Evolutionary conservation across 2,888 invertebrate genomes (phyloP), one percentile per base, ranked within the genome.

Genomic region (Mantis religiosa): DNA sequence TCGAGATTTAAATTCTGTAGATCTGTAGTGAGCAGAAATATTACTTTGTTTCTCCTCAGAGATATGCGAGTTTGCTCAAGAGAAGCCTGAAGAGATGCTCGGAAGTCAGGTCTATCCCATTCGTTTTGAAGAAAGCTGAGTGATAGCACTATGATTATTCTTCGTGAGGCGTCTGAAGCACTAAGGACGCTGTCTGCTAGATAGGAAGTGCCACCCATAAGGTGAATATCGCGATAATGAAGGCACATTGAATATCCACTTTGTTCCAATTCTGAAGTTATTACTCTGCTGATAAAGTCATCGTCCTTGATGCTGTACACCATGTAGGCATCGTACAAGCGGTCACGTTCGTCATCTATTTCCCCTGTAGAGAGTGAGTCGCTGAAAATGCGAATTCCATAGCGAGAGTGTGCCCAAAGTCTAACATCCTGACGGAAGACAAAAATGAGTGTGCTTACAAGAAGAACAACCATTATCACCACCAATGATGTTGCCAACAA

Each of bases 291-390:
- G 93, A 96, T 94, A 94, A 96, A 94, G 94, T 96, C 93, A 94
- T 97, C 95, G 92, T 98, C 97, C 91, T 96, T 95, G 91, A 96
- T 95, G 93, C 97, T 97, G 94, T 98, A 98, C 90, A 97, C 96
- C 92, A 98, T 95, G 94, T 98, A 98, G 89, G 97, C 97, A 93
- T 98, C 95, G 94, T 97, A 95, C 92, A 95, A 93, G 92, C 95
- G 93, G 93, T 95, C 93, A 93, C 93, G 89, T 93, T 94, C 91
- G 93, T 94, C 93, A 88, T 90, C 91, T 28, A 89, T 87, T 41
- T 91, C 91, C 20, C 88, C 90, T 14, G 89, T 84, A 3, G 90
- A 89, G 30, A 90, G 90, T 47, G 91, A 89, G 93, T 95, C 91
- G 86, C 89, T 89, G 82, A 93, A 94, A 9, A 97, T 94, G 91